Evolutionary conservation across 2,888 invertebrate species (phyloP).

Genomic region (Cremastobaeus sp.): DNA sequence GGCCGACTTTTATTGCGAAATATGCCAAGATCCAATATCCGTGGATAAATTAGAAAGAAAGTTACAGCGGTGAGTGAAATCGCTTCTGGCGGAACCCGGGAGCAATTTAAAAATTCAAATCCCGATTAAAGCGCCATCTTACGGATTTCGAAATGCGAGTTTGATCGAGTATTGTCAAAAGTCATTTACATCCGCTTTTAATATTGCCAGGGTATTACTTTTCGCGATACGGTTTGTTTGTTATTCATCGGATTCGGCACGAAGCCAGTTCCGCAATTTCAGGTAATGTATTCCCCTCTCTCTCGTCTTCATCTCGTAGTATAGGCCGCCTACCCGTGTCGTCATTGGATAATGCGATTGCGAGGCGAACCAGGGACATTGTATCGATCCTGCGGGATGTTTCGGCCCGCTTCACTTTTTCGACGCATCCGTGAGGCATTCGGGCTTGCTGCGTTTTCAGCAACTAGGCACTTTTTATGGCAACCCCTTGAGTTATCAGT

Average conservation of each 20-base stretch:
- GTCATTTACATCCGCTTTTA: slow-evolving; percentile 19
- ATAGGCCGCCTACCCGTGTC: slow-evolving; percentile 42
- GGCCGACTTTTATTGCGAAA: too few species aligned
- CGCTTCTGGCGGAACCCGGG: too few species aligned
- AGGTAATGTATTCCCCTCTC: slow-evolving; percentile 31
- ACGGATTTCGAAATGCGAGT: neutral
- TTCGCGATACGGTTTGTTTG: slow-evolving; percentile 25
- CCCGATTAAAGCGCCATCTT: slow-evolving; percentile 2
- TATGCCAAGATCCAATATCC: too few species aligned
- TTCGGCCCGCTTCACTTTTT: slow-evolving; percentile 40
- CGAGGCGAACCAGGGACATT: slow-evolving; percentile 49
- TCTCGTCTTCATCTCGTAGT: slow-evolving; percentile 21
- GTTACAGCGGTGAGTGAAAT: too few species aligned
- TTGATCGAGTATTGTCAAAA: neutral
- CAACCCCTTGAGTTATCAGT: too few species aligned
- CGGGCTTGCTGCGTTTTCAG: neutral
- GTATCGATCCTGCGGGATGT: slow-evolving; percentile 54
- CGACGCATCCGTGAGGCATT: slow-evolving; percentile 14
- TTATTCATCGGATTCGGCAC: slow-evolving; percentile 42
- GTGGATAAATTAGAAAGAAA: too few species aligned
- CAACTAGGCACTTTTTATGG: too few species aligned
- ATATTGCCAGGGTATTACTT: slow-evolving; percentile 24
- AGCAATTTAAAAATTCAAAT: neutral
- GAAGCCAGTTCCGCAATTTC: slow-evolving; percentile 42
- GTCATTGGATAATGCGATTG: slow-evolving; percentile 55